Conservation (phyloP, 2,888 invertebrate genomes). For the Pseudococcus longispinus region DNA sequence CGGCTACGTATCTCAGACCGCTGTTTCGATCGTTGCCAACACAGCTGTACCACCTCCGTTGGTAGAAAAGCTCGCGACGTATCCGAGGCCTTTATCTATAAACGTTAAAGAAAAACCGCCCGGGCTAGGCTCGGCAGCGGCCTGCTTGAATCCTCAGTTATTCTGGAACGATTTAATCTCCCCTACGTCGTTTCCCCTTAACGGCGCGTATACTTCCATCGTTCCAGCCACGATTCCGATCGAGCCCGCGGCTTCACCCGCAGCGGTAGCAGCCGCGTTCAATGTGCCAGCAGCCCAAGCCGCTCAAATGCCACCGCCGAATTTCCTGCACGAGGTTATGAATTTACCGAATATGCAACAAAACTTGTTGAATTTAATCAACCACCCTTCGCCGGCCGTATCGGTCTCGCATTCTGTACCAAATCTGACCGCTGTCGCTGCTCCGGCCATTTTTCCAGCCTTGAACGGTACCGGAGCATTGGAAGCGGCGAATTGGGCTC, state of each 20-base stretch:
- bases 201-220: conserved; percentile 23
- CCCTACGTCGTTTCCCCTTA: not conserved
- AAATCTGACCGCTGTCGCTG: not conserved
- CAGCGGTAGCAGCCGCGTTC: conserved; percentile 14
- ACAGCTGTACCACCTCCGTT: conserved; percentile 47
- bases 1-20: not conserved
- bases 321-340: conserved; percentile 42
- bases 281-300: conserved; percentile 45
- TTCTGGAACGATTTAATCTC: conserved; percentile 46
- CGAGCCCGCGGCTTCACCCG: not conserved
- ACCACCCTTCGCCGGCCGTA: conserved; percentile 59
- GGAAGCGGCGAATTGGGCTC: not conserved
- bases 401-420: not conserved
- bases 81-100: not conserved
- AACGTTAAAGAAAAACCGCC: conserved; percentile 39
- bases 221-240: conserved; percentile 52
- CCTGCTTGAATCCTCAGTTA: not conserved
- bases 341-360: conserved; percentile 61
- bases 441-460: not conserved
- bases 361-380: conserved; percentile 62
- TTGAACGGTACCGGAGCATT: not conserved
- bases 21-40: conserved; percentile 36
- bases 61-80: conserved; percentile 23
- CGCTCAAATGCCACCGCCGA: conserved; percentile 3
- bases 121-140: not conserved